Percentiles rank a stretch among this genome's conserved stretches.
These are phyloP conservation scores for Omphaloscelis lunosa DNA, from an alignment of 2,888 invertebrate genomes.

Conservation along the genomic window DNA sequence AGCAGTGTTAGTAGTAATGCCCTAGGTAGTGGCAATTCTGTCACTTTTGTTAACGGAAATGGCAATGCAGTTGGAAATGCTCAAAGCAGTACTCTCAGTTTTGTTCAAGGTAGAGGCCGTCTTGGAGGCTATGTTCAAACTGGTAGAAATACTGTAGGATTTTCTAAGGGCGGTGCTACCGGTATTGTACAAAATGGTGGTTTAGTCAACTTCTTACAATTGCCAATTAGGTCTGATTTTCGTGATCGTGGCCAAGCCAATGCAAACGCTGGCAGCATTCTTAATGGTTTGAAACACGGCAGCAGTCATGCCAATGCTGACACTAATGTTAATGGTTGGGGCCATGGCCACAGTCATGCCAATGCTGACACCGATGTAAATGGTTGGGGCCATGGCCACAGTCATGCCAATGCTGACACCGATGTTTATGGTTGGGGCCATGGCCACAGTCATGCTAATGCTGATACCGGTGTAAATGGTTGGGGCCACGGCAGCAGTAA, in stretches of 20 bases:
- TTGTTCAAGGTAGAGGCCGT: neutral
- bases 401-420: neutral
- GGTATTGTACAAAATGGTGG: conserved; percentile 2
- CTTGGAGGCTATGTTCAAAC: neutral
- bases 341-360: neutral
- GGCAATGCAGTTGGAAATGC: neutral
- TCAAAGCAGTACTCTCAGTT: conserved; percentile 19
- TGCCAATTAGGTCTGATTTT: neutral
- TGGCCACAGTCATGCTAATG: neutral
- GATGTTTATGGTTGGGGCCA: neutral
- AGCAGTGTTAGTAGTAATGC: conserved; percentile 10
- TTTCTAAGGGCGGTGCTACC: neutral
- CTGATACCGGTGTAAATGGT: neutral
- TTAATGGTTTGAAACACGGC: neutral
- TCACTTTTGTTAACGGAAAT: neutral
- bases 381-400: neutral
- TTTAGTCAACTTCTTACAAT: neutral
- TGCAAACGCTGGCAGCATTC: neutral
- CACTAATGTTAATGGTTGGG: neutral
- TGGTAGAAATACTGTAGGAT: neutral
- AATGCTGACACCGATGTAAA: neutral
- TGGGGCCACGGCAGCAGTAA: too few relatives aligned
- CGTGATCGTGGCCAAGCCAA: neutral
- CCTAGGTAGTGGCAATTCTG: conserved; percentile 5
- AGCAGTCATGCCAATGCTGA: neutral